Evolutionary conservation across 2,888 invertebrate species (phyloP), one percentile per base, ranked within the genome.

Genomic region (Tetheella fluctuosa): DNA sequence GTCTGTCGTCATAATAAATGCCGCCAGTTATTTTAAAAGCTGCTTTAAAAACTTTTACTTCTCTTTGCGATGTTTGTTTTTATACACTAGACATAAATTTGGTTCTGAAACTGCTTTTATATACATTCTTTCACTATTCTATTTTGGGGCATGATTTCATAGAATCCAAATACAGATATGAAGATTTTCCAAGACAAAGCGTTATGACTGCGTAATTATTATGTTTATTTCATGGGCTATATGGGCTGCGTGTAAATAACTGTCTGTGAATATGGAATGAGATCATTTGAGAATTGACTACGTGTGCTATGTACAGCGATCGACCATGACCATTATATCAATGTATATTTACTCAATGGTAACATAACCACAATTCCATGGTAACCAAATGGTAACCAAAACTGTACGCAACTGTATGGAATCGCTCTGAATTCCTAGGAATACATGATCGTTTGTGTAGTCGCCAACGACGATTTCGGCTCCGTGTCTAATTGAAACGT

Each of bases 21-120:
- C 61, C 53, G 62, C 12, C 23, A 57, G 64, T 52, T 74, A 74
- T 74, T 73, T 68, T 60, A 56, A 63, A 64, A 13, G 13, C 34
- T 58, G 30, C 17, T 52, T 30, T 60, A n/a, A n/a, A n/a, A 57
- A 60, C 59, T 71, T 67, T 67, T 64, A 59, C 52, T 62, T 20
- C 54, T n/a, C 57, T 57, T 61, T 28, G 61, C 58, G 57, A 13
- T 34, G 20, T 55, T 37, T 23, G 37, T 55, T 37, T 55, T 1
- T 20, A 20, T 55, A 34, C 10, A 10, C 54, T 54, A 55, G 17
- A 48, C 17, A 37, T 37, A 7, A 7, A 55, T 34, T 23, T 23
- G 55, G 20, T 34, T 23, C 20, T 34, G 13, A 23, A 55, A 28
- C 28, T 48, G 55, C 55, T 20, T 12, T 28, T 20, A 30, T 34